phyloP scores from a whole-genome alignment of 2,113 vertebrate genomes.

The Xiphophorus couchianus region DNA sequence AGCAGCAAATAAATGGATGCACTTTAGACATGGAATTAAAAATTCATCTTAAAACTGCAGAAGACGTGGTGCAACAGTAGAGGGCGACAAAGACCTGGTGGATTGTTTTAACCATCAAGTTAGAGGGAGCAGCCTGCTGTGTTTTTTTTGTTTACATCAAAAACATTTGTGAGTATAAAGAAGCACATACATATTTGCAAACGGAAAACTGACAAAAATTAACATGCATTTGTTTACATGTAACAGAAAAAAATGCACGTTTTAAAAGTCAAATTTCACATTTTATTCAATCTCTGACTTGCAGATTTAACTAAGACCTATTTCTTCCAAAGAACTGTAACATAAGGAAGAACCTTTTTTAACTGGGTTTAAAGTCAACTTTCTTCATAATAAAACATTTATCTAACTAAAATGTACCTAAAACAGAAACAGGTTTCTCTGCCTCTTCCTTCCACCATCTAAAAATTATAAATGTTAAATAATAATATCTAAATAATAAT shows the following conservation, averaged over 20 bases:
- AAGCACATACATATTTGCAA: background rate
- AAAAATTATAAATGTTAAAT: too few relatives aligned
- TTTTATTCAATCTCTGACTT: too few relatives aligned
- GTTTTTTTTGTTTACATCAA: slow-evolving; percentile 9
- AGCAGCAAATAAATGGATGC: background rate
- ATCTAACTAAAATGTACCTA: background rate
- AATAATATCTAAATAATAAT: too few relatives aligned
- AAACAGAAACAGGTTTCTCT: background rate
- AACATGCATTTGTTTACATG: too few relatives aligned
- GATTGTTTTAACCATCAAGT: background rate
- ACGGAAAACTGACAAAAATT: too few relatives aligned
- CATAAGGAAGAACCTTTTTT: too few relatives aligned
- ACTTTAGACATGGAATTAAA: background rate
- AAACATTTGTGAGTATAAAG: background rate
- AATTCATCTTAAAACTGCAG: slow-evolving; percentile 14
- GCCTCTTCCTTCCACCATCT: background rate
- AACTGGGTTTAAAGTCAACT: too few relatives aligned
- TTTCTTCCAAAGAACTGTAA: too few relatives aligned
- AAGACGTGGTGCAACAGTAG: slow-evolving; percentile 57
- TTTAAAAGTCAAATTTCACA: too few relatives aligned
- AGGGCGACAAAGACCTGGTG: slow-evolving; percentile 53
- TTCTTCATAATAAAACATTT: too few relatives aligned
- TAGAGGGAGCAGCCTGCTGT: background rate
- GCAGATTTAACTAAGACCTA: too few relatives aligned
- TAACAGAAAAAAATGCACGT: too few relatives aligned